These are phyloP conservation scores for Crypturellus undulatus DNA, from an alignment of 2,113 vertebrate genomes.

Conservation along the genomic window DNA sequence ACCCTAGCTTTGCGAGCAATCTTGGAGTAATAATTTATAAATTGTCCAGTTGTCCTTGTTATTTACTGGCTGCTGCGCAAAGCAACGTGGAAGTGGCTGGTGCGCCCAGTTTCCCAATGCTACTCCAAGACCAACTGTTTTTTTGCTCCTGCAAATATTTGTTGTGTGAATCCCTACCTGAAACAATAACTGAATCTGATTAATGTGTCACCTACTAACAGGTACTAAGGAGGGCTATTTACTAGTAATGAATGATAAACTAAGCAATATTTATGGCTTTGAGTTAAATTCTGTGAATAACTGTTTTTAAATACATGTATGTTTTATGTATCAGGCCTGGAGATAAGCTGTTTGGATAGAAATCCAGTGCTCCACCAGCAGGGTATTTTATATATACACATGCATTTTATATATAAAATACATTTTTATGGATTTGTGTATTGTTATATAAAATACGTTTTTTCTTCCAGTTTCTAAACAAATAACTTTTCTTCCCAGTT, in stretches of 20 bases:
- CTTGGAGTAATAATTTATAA: not conserved
- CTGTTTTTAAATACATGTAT: not conserved
- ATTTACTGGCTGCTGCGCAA: not conserved
- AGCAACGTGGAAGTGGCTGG: not conserved
- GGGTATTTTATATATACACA: not conserved
- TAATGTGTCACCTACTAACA: not conserved
- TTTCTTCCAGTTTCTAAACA: too few species aligned
- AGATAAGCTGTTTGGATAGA: not conserved
- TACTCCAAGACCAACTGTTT: not conserved
- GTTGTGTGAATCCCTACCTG: not conserved
- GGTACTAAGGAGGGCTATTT: not conserved
- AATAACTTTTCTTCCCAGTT: too few species aligned
- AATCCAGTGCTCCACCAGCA: not conserved
- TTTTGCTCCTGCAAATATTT: not conserved
- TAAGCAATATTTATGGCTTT: not conserved
- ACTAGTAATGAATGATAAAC: not conserved
- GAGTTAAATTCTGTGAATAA: not conserved
- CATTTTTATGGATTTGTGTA: not conserved
- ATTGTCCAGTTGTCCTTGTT: not conserved
- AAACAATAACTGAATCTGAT: not conserved
- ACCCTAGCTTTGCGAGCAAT: not conserved
- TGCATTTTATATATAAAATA: not conserved
- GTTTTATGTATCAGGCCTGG: not conserved
- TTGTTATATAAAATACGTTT: too few species aligned
- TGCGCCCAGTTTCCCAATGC: not conserved